phyloP scores from a whole-genome alignment of 1,140 invertebrate species.

The Dendroctonus valens region DNA sequence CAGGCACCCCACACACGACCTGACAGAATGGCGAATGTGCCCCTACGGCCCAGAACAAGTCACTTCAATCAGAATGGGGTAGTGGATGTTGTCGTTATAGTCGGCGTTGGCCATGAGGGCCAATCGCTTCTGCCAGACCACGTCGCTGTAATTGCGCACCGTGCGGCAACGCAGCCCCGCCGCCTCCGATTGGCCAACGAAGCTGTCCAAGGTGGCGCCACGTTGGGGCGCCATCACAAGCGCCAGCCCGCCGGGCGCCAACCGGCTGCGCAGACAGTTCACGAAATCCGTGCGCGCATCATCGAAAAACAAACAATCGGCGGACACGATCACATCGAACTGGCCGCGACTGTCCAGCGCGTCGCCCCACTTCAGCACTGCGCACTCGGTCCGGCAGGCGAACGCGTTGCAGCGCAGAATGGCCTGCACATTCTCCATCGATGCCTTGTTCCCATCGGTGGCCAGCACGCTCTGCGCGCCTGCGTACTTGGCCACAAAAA shows the following conservation, averaged over 20 bases:
- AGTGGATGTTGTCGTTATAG: conserved; percentile 68
- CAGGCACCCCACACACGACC: no score
- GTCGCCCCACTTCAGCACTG: conserved; percentile 55
- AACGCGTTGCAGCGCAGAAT: conserved; percentile 65
- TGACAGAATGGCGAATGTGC: no score
- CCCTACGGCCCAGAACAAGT: no score
- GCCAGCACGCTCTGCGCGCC: conserved; percentile 60
- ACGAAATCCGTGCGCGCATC: conserved; percentile 70
- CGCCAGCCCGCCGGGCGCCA: conserved; percentile 65
- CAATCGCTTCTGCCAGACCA: conserved; percentile 67
- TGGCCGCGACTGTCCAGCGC: conserved; percentile 42
- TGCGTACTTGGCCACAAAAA: conserved; percentile 71
- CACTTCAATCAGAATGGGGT: conserved; percentile 63
- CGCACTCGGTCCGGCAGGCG: conserved; percentile 45
- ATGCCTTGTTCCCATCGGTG: conserved; percentile 77
- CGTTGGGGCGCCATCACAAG: conserved; percentile 76
- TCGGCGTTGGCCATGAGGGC: conserved; percentile 57
- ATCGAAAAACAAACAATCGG: conserved; percentile 84
- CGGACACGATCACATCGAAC: conserved; percentile 73
- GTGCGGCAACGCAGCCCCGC: conserved; percentile 60
- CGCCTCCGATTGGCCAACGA: conserved; percentile 60
- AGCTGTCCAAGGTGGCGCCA: conserved; percentile 69
- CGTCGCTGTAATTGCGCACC: conserved; percentile 60
- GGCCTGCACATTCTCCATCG: conserved; percentile 70
- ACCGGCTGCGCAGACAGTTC: conserved; percentile 64